These are phyloP conservation scores for Luffia ferchaultella DNA, from an alignment of 2,888 invertebrate species.

Conservation along the genomic window DNA sequence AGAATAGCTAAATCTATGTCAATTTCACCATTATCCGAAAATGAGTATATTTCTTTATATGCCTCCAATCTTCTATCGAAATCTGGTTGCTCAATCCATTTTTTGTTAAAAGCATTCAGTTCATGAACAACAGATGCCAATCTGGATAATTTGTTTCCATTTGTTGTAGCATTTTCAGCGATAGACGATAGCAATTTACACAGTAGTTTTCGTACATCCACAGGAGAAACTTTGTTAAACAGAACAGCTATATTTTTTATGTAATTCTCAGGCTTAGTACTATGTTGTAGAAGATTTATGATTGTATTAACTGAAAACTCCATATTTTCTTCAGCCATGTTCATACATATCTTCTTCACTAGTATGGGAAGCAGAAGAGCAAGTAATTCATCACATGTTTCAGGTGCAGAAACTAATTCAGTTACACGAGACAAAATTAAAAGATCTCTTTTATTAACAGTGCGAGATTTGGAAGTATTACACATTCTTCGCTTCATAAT, in stretches of 20 bases:
- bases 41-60: constrained; percentile 72
- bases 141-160: constrained; percentile 50
- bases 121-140: constrained; percentile 66
- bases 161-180: constrained; percentile 42
- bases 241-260: constrained; percentile 75
- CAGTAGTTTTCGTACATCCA: constrained; percentile 74
- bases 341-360: constrained; percentile 67
- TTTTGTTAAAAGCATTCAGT: constrained; percentile 87
- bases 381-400: constrained; percentile 74
- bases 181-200: constrained; percentile 70
- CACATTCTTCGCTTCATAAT: constrained; percentile 73
- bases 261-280: constrained; percentile 70
- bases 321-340: constrained; percentile 73
- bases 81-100: constrained; percentile 95
- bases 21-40: constrained; percentile 56
- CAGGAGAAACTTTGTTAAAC: constrained; percentile 71
- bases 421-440: constrained; percentile 80
- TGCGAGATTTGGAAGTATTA: constrained; percentile 61
- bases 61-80: constrained; percentile 83
- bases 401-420: constrained; percentile 73
- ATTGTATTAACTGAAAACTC: constrained; percentile 76
- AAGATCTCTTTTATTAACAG: constrained; percentile 74
- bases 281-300: constrained; percentile 76
- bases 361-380: constrained; percentile 76
- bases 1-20: constrained; percentile 74